Evolutionary conservation across 2,797 vertebrate species (phyloP).

Genomic region (Coendou prehensilis): DNA sequence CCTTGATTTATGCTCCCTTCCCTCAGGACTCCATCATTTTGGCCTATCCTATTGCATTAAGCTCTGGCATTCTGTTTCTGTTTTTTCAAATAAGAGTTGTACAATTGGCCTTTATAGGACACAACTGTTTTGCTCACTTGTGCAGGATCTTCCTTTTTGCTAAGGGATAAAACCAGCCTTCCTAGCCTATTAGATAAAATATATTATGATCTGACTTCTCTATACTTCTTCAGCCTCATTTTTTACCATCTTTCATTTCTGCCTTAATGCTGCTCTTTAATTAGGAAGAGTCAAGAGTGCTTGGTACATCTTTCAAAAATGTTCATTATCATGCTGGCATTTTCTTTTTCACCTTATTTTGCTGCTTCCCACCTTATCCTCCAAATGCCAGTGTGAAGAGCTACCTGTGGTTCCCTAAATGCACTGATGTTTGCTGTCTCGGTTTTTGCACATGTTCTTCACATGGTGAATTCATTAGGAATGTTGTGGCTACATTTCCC

Average conservation of each 20-base stretch:
- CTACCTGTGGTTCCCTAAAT: neutral
- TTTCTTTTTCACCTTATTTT: slow-evolving; percentile 28
- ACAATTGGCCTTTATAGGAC: neutral
- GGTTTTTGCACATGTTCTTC: neutral
- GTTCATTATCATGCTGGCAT: neutral
- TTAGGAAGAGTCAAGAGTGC: neutral
- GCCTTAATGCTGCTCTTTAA: neutral
- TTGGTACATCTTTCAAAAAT: neutral
- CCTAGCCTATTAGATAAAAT: neutral
- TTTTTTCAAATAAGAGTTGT: neutral
- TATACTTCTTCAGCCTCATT: neutral
- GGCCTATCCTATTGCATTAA: neutral
- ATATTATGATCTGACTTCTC: neutral
- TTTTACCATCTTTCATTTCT: neutral
- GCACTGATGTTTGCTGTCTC: neutral
- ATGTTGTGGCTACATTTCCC: neutral
- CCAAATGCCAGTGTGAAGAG: neutral
- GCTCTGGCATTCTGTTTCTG: neutral
- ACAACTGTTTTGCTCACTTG: neutral
- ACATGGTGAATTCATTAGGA: neutral
- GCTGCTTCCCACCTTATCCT: neutral
- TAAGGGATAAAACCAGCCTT: neutral
- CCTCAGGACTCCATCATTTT: neutral
- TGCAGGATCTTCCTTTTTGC: neutral
- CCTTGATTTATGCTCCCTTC: neutral